Percentiles rank a stretch among this genome's conserved stretches.
Evolutionary conservation across 2,113 vertebrate genomes (phyloP).

Genomic region (Emberiza fucata): DNA sequence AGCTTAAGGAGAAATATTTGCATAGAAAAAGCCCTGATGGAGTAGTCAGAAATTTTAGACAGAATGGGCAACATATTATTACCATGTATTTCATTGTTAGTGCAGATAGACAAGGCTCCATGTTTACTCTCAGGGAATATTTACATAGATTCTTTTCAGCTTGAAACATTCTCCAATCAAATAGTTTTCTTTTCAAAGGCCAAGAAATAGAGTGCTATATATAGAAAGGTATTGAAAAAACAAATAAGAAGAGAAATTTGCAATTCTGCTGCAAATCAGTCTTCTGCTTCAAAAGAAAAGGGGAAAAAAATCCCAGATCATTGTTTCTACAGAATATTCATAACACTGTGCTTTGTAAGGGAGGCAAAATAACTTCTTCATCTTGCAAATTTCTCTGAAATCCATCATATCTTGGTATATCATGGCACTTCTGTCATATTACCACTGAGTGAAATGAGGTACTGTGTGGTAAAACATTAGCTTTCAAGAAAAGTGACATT

Average conservation of each 20-base stretch:
- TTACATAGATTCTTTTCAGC: conserved; percentile 30
- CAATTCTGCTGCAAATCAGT: background rate
- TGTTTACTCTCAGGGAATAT: conserved; percentile 52
- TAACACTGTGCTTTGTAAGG: background rate
- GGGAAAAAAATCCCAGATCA: background rate
- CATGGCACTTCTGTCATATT: background rate
- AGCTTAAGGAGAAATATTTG: conserved; percentile 9
- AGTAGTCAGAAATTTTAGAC: conserved; percentile 18
- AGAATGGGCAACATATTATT: conserved; percentile 15
- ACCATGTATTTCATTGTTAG: conserved; percentile 7
- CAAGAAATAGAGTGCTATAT: conserved; percentile 4
- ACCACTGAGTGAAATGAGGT: background rate
- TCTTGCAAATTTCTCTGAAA: background rate
- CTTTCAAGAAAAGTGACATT: background rate
- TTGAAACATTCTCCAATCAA: conserved; percentile 36
- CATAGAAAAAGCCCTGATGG: background rate
- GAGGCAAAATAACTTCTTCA: background rate
- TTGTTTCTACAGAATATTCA: conserved; percentile 11
- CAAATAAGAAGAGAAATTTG: background rate
- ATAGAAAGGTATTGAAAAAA: conserved; percentile 7
- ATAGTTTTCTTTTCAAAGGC: conserved; percentile 27
- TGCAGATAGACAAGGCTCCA: conserved; percentile 21
- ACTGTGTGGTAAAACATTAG: background rate
- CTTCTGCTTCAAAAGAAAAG: background rate
- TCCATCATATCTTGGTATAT: background rate